Evolutionary conservation across 2,888 invertebrate genomes (phyloP).

Genomic region (Hetaerina titia): DNA sequence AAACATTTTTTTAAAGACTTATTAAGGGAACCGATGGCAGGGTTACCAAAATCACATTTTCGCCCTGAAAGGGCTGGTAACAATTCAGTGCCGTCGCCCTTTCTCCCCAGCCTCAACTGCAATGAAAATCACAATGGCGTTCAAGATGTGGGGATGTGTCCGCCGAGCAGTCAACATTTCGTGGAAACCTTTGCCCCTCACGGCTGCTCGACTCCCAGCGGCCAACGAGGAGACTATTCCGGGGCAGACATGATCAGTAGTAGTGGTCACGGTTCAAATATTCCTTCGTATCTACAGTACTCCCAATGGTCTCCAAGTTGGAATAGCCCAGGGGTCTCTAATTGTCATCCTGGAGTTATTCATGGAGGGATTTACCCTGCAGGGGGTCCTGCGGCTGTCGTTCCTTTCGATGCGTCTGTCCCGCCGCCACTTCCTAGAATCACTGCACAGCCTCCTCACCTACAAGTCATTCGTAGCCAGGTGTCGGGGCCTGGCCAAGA

Average conservation of each 20-base stretch:
- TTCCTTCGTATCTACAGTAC: not conserved
- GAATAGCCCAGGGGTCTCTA: not conserved
- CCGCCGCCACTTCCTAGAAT: not conserved
- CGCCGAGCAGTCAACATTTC: not conserved
- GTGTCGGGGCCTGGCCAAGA: not conserved
- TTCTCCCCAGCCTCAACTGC: not conserved
- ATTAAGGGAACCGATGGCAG: not conserved
- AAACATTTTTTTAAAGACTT: not conserved
- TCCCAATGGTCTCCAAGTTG: not conserved
- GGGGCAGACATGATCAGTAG: not conserved
- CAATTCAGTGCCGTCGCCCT: not conserved
- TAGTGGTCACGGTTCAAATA: not conserved
- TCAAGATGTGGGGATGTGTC: not conserved
- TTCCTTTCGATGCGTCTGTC: not conserved
- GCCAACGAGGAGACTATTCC: not conserved
- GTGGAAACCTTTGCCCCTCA: not conserved
- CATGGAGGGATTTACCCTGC: not conserved
- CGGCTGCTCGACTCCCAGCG: not conserved
- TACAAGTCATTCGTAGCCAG: not conserved
- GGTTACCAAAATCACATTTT: not conserved
- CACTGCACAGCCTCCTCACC: not conserved
- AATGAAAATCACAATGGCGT: not conserved
- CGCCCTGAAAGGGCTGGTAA: not conserved
- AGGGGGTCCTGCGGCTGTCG: not conserved
- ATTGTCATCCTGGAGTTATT: not conserved